Base-by-base conservation (phyloP, 2,888 invertebrate species). In the Philereme transversata region DNA sequence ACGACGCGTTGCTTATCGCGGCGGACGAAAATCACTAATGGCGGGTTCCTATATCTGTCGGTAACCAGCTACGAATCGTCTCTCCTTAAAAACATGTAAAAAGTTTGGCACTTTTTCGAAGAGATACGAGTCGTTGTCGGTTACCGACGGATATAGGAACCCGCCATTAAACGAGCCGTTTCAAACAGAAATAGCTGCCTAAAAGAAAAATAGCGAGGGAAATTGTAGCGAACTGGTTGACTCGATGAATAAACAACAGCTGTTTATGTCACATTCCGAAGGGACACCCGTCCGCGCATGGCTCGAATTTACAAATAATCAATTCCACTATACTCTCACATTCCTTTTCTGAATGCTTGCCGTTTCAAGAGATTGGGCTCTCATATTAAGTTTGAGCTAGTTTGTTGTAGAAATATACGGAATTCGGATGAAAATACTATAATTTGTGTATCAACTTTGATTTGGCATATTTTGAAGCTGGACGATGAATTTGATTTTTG, bases 191-290 rank as follows among this genome's bases (percentile, higher is more conserved):
- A 73, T 70, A 69, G 62, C 67, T 55, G 66, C 59, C 72, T 70
- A 71, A 78, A 75, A 75, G 69, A 74, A 73, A 76, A 75, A 64
- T 59, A 68, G 72, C 62, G 43, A 64, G 66, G 70, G 71, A 76
- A 72, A 78, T 73, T 75, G 78, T 74, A 71, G 74, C 45, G 22
- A 22, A 4, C 77, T 73, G 70, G 70, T 69, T 71, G 77, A 74
- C 71, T 67, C 79, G 77, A 82, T 87, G 85, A 87, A 88, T 87
- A 87, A 87, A 87, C 84, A 87, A 81, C 84, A 84, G 81, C 76
- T 86, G 86, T 82, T 83, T 79, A 75, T 79, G 79, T 77, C 76
- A 75, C 74, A 72, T 70, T 68, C 69, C 38, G 59, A 67, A 64
- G 72, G 77, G 79, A 71, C 70, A 60, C 58, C 58, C 69, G 68